These are phyloP conservation scores for Thaumetopoea pityocampa DNA, from an alignment of 1,140 invertebrate species.

Conservation along the genomic window DNA sequence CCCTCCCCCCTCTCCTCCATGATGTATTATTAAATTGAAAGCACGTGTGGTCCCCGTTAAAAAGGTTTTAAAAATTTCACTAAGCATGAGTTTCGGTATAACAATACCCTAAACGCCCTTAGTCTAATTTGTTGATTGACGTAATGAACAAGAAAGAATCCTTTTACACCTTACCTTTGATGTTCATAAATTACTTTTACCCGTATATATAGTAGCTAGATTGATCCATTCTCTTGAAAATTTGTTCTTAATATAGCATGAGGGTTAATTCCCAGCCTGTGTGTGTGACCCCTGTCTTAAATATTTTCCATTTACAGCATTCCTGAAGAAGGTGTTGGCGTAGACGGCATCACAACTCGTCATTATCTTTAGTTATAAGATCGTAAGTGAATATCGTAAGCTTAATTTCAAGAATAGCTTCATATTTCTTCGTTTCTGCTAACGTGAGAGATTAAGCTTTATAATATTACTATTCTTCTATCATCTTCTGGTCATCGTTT, in stretches of 20 bases:
- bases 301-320: slow-evolving; percentile 79
- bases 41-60: too few relatives aligned
- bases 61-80: too few relatives aligned
- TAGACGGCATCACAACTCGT: slow-evolving; percentile 72
- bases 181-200: too few relatives aligned
- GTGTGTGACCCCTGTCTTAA: slow-evolving; percentile 52
- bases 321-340: slow-evolving; percentile 85
- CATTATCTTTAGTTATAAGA: slow-evolving; percentile 76
- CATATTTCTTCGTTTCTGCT: slow-evolving; percentile 25
- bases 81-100: too few relatives aligned
- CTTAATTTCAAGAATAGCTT: slow-evolving; percentile 25
- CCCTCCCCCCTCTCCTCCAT: too few relatives aligned
- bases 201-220: slow-evolving; percentile 5
- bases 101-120: too few relatives aligned
- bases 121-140: too few relatives aligned
- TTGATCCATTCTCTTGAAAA: too few relatives aligned
- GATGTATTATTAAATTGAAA: too few relatives aligned
- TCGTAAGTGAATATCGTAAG: slow-evolving; percentile 69
- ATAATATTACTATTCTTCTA: slow-evolving; percentile 2
- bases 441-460: slow-evolving; percentile 3
- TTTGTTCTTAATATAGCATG: slow-evolving; percentile 13
- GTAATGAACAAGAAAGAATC: too few relatives aligned
- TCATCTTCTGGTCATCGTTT: slow-evolving; percentile 4
- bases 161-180: too few relatives aligned
- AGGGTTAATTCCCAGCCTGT: slow-evolving; percentile 18